These are phyloP conservation scores for Carcharodon carcharias DNA, from an alignment of 2,797 vertebrate species.

Conservation along the genomic window DNA sequence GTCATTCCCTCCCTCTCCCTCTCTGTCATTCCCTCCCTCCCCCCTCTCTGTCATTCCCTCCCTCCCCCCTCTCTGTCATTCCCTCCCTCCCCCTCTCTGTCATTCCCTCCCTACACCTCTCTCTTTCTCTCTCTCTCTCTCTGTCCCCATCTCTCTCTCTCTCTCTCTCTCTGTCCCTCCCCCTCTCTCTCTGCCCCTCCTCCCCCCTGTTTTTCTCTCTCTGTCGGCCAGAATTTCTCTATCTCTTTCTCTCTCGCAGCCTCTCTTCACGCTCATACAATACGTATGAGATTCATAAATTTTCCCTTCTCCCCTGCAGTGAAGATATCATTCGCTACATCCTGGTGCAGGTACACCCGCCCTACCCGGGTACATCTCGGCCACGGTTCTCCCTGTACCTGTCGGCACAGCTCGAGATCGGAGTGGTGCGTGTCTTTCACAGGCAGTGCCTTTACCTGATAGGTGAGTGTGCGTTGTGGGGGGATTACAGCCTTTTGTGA, in stretches of 20 bases:
- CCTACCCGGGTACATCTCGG: constrained; percentile 51
- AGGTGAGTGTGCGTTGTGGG: constrained; percentile 64
- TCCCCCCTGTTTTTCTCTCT: not conserved
- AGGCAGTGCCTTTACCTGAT: constrained; percentile 68
- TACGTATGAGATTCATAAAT: no score
- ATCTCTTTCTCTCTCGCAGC: not conserved
- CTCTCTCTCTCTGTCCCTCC: no score
- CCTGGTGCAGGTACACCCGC: constrained; percentile 59
- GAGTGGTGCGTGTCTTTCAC: constrained; percentile 68
- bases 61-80: not conserved
- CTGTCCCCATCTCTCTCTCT: no score
- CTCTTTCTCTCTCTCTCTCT: no score
- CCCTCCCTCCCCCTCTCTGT: not conserved
- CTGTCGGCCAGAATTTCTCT: not conserved
- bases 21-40: not conserved
- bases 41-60: not conserved
- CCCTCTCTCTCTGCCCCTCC: not conserved
- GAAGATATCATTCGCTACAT: constrained; percentile 69
- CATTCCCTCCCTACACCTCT: not conserved
- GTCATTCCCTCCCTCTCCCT: not conserved
- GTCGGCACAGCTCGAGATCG: constrained; percentile 75
- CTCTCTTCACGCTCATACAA: no score
- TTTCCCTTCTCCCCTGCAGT: constrained; percentile 48
- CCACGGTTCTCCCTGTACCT: constrained; percentile 77
- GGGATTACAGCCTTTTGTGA: no score